Conservation (phyloP, 2,888 invertebrate genomes). For the Andricus quercusramuli region DNA sequence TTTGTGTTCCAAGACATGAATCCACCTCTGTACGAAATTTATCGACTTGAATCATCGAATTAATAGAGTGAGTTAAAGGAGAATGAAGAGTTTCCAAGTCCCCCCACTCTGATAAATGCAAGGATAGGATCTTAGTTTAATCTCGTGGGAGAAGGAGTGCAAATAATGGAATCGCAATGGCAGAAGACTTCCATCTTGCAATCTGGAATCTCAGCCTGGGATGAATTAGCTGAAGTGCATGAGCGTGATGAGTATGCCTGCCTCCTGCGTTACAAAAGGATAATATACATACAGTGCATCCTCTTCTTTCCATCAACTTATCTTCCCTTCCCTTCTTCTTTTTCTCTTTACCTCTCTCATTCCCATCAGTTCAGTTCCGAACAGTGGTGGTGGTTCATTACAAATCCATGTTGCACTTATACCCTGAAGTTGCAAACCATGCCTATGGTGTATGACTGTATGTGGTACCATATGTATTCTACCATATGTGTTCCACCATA, state of each 20-base stretch:
- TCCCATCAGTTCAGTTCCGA: slow-evolving; percentile 31
- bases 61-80: not conserved
- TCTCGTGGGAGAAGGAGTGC: slow-evolving; percentile 15
- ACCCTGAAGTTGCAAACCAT: slow-evolving; percentile 9
- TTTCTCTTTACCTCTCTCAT: slow-evolving; percentile 55
- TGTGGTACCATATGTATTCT: slow-evolving; percentile 16
- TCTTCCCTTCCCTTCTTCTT: slow-evolving; percentile 46
- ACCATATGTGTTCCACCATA: slow-evolving; percentile 16
- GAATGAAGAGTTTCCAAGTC: not conserved
- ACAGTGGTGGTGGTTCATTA: slow-evolving; percentile 60
- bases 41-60: no score
- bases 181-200: slow-evolving; percentile 71
- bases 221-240: slow-evolving; percentile 67
- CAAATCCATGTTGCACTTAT: slow-evolving; percentile 59
- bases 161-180: slow-evolving; percentile 64
- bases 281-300: slow-evolving; percentile 41
- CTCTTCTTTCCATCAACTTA: not conserved
- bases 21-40: slow-evolving; percentile 29
- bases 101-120: not conserved
- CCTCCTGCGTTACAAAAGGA: slow-evolving; percentile 25
- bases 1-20: no score
- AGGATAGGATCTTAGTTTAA: not conserved
- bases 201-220: slow-evolving; percentile 68
- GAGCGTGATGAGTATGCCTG: slow-evolving; percentile 49
- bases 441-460: not conserved